phyloP scores from a whole-genome alignment of 1,140 invertebrate genomes.

The Neodiprion fabricii region DNA sequence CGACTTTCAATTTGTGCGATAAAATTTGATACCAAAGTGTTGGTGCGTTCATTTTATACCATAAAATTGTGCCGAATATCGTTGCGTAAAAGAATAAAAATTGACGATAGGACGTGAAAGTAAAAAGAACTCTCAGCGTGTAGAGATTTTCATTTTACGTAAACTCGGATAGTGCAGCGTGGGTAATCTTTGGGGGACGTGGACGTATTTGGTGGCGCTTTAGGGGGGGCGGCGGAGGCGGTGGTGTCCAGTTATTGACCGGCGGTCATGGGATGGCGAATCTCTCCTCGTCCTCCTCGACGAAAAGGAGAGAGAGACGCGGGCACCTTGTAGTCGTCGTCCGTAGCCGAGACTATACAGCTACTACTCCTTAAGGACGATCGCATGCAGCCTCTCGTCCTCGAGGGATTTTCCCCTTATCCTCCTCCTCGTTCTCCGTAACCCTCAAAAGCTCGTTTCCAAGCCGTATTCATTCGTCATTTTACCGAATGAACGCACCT shows the following conservation, averaged over 20 bases:
- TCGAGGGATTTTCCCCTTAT: background rate
- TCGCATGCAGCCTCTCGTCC: background rate
- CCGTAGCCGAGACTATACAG: background rate
- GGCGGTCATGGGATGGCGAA: constrained; percentile 41
- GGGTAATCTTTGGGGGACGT: background rate
- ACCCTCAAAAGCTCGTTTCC: background rate
- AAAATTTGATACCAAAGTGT: too few species aligned
- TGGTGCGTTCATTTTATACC: too few species aligned
- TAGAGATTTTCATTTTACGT: constrained; percentile 10
- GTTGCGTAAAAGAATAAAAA: background rate
- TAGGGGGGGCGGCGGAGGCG: constrained; percentile 16
- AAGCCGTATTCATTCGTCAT: background rate
- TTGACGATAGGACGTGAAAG: constrained; percentile 10
- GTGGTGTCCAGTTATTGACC: constrained; percentile 60
- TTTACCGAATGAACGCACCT: background rate
- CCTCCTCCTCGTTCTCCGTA: background rate
- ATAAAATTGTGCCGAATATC: too few species aligned
- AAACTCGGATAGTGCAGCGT: background rate
- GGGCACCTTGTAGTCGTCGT: background rate
- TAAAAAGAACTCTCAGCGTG: constrained; percentile 10
- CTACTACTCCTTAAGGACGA: too few species aligned
- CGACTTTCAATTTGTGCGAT: background rate
- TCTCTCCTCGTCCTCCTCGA: constrained; percentile 39
- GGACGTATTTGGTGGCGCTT: background rate
- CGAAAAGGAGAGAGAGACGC: background rate